phyloP scores from a whole-genome alignment of 1,140 invertebrate genomes.

The Megalopta genalis region DNA sequence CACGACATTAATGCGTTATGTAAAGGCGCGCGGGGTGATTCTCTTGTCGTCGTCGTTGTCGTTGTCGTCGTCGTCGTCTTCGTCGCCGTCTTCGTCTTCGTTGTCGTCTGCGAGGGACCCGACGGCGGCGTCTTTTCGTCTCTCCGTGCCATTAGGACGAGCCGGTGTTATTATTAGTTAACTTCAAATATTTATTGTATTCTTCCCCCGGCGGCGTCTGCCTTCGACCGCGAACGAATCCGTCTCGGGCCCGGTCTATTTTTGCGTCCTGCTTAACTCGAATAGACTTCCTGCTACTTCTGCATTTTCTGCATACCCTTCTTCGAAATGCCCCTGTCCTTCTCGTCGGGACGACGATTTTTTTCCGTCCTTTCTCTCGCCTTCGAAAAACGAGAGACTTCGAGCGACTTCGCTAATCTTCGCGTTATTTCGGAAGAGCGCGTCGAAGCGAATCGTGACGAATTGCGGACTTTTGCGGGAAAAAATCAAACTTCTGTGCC shows the following conservation, averaged over 20 bases:
- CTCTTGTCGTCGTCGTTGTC: slow-evolving; percentile 38
- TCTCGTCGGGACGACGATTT: too few species aligned
- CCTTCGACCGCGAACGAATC: slow-evolving; percentile 20
- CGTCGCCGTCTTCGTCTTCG: slow-evolving; percentile 1
- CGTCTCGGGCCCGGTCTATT: slow-evolving; percentile 48
- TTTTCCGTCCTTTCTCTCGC: too few species aligned
- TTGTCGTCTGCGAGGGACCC: slow-evolving; percentile 12
- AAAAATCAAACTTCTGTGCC: too few species aligned
- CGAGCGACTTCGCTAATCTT: not conserved
- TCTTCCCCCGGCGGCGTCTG: slow-evolving; percentile 47
- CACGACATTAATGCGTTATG: slow-evolving; percentile 61
- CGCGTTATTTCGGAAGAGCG: too few species aligned
- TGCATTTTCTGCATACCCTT: not conserved
- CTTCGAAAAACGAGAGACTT: too few species aligned
- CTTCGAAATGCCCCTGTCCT: too few species aligned
- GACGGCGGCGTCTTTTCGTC: slow-evolving; percentile 61
- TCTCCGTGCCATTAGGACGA: slow-evolving; percentile 52
- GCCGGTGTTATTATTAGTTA: slow-evolving; percentile 74
- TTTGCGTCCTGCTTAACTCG: slow-evolving; percentile 37
- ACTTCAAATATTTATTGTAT: slow-evolving; percentile 75
- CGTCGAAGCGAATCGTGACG: too few species aligned
- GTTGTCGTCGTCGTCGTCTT: slow-evolving; percentile 16
- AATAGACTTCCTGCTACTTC: slow-evolving; percentile 9
- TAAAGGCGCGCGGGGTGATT: slow-evolving; percentile 56
- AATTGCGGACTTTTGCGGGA: too few species aligned